Conservation (phyloP, 2,113 vertebrate species). For the Ranitomeya variabilis region DNA sequence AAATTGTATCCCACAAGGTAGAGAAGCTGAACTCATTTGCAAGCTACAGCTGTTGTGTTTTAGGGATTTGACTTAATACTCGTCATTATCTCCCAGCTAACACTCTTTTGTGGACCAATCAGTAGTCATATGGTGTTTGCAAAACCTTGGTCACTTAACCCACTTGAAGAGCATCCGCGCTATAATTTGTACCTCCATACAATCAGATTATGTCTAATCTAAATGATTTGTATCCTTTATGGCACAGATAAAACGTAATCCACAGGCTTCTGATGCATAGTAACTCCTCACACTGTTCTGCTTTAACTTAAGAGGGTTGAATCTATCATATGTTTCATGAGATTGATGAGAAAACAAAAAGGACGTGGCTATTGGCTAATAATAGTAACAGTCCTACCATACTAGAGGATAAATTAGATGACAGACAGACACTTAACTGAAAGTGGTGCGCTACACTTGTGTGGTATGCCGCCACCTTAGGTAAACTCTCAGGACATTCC, state of each 20-base stretch:
- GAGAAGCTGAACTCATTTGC: conserved; percentile 67
- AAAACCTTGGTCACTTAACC: conserved; percentile 74
- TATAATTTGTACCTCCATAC: conserved; percentile 77
- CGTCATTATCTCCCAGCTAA: conserved; percentile 81
- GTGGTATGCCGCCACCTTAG: no score
- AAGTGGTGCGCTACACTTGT: no score
- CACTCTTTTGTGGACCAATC: conserved; percentile 81
- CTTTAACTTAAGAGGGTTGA: neutral
- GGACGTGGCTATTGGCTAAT: neutral
- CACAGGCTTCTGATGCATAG: conserved; percentile 65
- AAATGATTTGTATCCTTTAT: conserved; percentile 78
- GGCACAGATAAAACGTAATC: conserved; percentile 78
- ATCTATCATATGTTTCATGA: conserved; percentile 40
- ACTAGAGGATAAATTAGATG: neutral
- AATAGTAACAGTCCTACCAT: neutral
- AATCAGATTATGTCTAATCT: conserved; percentile 86
- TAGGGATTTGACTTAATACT: conserved; percentile 79
- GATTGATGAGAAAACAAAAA: neutral
- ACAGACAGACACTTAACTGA: neutral
- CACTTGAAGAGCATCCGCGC: conserved; percentile 77
- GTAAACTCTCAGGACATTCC: no score
- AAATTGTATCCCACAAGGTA: conserved; percentile 60
- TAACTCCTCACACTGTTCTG: conserved; percentile 30
- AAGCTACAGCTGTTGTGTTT: conserved; percentile 75
- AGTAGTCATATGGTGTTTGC: conserved; percentile 78